A percentile compares a stretch with the other conserved stretches of the same genome.
Evolutionary conservation across 2,113 vertebrate genomes (phyloP).

Genomic region (Elgaria multicarinata): DNA sequence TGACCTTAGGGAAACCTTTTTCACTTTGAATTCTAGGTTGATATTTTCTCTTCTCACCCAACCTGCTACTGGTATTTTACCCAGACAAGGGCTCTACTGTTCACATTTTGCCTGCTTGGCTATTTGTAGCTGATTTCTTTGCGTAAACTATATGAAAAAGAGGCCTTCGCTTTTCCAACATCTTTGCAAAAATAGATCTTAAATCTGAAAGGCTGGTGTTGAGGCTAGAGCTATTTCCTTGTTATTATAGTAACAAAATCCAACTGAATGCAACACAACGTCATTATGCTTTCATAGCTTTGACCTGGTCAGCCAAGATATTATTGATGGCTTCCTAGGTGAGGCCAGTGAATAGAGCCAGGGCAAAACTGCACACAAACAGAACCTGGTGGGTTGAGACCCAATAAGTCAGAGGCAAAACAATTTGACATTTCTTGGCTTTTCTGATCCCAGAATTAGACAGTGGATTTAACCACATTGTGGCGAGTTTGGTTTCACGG

Average conservation of each 20-base stretch:
- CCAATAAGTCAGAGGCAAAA: not conserved
- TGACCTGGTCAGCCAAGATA: not conserved
- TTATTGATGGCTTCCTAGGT: not conserved
- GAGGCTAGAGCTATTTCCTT: not conserved
- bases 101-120: not conserved
- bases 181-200: not conserved
- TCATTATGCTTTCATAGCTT: not conserved
- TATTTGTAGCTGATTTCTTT: not conserved
- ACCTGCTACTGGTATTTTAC: slow-evolving; percentile 14
- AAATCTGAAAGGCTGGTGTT: not conserved
- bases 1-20: slow-evolving; percentile 27
- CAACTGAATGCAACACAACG: not conserved
- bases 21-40: not conserved
- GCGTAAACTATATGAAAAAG: not conserved
- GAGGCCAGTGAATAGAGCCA: too few relatives aligned
- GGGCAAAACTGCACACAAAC: too few relatives aligned
- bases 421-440: not conserved
- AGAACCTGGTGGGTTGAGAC: not conserved
- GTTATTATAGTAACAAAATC: not conserved
- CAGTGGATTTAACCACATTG: not conserved
- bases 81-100: slow-evolving; percentile 17
- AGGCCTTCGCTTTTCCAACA: not conserved
- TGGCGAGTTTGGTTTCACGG: not conserved
- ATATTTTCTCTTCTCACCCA: slow-evolving; percentile 33
- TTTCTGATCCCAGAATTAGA: not conserved